These are phyloP conservation scores for Mico argentatus DNA, from an alignment of 2,797 vertebrate species.

Conservation along the genomic window DNA sequence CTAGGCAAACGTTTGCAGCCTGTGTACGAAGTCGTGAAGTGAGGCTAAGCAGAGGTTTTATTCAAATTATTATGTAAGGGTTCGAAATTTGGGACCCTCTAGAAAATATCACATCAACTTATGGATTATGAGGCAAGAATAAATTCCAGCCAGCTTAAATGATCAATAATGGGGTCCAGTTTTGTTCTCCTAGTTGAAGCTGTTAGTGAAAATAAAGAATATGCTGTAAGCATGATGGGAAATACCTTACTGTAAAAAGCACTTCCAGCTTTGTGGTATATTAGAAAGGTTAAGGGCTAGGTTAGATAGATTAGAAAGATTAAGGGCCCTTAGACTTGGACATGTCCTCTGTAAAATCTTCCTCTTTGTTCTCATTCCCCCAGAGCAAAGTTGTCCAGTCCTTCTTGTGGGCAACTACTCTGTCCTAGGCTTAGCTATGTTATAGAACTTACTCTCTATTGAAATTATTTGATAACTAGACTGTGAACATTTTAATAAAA, in stretches of 20 bases:
- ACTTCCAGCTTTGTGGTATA: not conserved
- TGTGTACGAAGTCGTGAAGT: not conserved
- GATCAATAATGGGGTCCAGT: not conserved
- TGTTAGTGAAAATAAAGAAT: not conserved
- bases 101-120: not conserved
- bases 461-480: not conserved
- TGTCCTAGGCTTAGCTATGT: not conserved
- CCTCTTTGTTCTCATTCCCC: not conserved
- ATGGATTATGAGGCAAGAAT: not conserved
- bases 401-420: not conserved
- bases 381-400: not conserved
- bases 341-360: not conserved
- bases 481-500: not conserved
- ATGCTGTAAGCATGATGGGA: not conserved
- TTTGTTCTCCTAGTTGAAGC: not conserved
- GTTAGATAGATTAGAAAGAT: too few species aligned
- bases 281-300: not conserved
- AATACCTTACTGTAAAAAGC: not conserved
- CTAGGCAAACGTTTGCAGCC: not conserved
- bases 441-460: not conserved
- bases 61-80: not conserved
- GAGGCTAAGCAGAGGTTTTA: not conserved
- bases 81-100: not conserved
- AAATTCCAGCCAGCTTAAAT: not conserved
- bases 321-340: not conserved